A percentile compares a stretch with the other conserved stretches of the same genome.
phyloP scores from a whole-genome alignment of 2,797 vertebrate genomes.

The Micromesistius poutassou region DNA sequence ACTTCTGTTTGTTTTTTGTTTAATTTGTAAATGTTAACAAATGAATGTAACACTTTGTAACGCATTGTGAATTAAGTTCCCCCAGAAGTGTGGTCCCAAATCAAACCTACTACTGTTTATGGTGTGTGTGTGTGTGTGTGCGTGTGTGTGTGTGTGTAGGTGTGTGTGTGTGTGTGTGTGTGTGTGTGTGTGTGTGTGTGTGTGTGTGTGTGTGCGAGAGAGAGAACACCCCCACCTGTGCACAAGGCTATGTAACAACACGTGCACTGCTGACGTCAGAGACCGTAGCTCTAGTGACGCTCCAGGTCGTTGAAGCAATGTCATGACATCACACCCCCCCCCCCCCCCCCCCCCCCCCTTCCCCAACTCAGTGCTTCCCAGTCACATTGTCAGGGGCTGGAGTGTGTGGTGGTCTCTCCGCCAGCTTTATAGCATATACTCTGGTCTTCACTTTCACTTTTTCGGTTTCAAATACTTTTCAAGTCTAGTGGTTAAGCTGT shows the following conservation, averaged over 20 bases:
- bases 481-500: no score
- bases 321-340: background rate
- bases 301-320: background rate
- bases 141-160: no score
- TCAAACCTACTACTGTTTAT: background rate
- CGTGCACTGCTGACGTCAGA: background rate
- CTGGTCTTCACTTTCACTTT: no score
- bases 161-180: background rate
- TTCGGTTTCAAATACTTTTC: no score
- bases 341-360: no score
- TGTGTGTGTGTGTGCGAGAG: background rate
- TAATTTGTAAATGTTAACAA: no score
- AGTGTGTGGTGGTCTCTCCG: no score
- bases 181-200: background rate
- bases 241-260: background rate
- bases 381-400: no score
- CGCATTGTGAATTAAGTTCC: background rate
- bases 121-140: background rate
- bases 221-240: background rate
- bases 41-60: background rate
- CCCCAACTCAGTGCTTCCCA: no score
- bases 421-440: no score
- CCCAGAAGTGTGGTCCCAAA: background rate
- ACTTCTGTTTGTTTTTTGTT: background rate
- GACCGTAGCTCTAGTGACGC: background rate